Evolutionary conservation across 2,888 invertebrate species (phyloP).

Genomic region (Tethea ocularis): DNA sequence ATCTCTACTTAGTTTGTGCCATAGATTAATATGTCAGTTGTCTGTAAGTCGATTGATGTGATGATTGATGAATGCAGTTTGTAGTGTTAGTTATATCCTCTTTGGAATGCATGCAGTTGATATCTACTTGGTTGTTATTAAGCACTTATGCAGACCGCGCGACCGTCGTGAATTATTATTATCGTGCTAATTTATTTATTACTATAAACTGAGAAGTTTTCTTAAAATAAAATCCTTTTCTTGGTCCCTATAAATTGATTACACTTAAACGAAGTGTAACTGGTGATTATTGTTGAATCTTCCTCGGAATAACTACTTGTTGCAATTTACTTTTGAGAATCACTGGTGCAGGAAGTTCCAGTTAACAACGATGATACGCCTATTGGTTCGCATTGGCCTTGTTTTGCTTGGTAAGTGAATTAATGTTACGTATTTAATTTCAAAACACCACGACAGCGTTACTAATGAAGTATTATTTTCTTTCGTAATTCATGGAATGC

Average conservation of each 20-base stretch:
- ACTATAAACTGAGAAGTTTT: too few relatives aligned
- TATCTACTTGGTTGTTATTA: too few relatives aligned
- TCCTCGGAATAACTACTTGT: conserved; percentile 16
- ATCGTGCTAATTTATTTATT: too few relatives aligned
- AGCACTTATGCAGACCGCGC: neutral
- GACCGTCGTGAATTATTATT: too few relatives aligned
- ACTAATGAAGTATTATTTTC: neutral
- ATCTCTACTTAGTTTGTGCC: too few relatives aligned
- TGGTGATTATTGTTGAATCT: conserved; percentile 5
- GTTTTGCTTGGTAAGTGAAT: conserved; percentile 59
- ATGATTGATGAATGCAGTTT: too few relatives aligned
- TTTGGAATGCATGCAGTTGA: too few relatives aligned
- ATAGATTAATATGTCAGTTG: too few relatives aligned
- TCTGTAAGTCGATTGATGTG: too few relatives aligned
- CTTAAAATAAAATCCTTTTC: too few relatives aligned
- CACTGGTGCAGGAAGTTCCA: conserved; percentile 44
- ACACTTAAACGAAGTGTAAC: neutral
- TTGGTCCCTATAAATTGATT: too few relatives aligned
- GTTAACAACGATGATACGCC: conserved; percentile 55
- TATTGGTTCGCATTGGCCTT: conserved; percentile 53
- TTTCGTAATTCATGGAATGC: neutral
- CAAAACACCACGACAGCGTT: neutral
- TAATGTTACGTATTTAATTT: neutral
- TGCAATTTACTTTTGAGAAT: conserved; percentile 27
- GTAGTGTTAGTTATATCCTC: too few relatives aligned